These are phyloP conservation scores for Yoshiicerus persimilis DNA, from an alignment of 1,140 invertebrate genomes.

Conservation along the genomic window DNA sequence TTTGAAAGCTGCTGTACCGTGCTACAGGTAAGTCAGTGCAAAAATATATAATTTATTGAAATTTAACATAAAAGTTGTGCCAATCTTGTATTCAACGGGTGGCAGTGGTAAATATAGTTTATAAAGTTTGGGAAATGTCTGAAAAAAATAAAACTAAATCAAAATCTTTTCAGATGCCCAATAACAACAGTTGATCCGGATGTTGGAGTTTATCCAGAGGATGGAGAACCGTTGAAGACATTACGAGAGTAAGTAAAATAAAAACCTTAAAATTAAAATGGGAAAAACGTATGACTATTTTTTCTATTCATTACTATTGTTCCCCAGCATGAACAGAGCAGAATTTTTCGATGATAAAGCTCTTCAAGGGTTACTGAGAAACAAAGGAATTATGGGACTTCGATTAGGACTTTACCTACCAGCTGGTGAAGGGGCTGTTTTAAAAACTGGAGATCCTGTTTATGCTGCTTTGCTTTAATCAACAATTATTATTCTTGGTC, in stretches of 20 bases:
- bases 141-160: too few relatives aligned
- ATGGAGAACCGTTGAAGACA: conserved; percentile 53
- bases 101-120: background rate
- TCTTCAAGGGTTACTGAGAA: conserved; percentile 24
- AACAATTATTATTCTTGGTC: too few relatives aligned
- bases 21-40: conserved; percentile 44
- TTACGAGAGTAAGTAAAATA: conserved; percentile 50
- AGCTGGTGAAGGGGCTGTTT: background rate
- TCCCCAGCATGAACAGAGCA: background rate
- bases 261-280: background rate
- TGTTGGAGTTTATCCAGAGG: conserved; percentile 51
- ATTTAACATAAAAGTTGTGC: background rate
- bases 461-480: conserved; percentile 27
- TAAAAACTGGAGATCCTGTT: conserved; percentile 25
- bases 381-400: conserved; percentile 46
- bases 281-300: background rate
- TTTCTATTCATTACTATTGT: background rate
- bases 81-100: background rate
- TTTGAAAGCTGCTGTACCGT: conserved; percentile 49
- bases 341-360: conserved; percentile 29
- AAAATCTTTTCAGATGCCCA: conserved; percentile 53
- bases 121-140: background rate
- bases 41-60: background rate
- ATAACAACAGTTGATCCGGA: conserved; percentile 53
- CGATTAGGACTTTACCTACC: conserved; percentile 34